Evolutionary conservation across 2,797 vertebrate genomes (phyloP).

Genomic region (Chelon auratus): DNA sequence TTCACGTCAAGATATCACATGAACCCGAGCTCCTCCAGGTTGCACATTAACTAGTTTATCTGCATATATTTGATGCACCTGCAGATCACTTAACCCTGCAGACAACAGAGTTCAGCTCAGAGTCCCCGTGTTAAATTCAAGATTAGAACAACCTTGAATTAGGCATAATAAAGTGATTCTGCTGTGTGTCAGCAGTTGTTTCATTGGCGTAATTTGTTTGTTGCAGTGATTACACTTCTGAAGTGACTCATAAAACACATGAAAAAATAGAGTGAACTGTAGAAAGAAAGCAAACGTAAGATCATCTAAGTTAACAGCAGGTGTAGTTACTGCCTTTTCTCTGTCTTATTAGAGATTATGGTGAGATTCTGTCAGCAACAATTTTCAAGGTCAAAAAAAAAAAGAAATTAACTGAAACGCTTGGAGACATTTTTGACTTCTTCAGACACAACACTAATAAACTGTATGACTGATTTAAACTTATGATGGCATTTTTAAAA

Average conservation of each 20-base stretch:
- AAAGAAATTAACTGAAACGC: background rate
- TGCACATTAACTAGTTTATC: slow-evolving; percentile 75
- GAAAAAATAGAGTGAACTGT: too few species aligned
- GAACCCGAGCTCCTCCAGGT: slow-evolving; percentile 53
- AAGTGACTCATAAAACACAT: too few species aligned
- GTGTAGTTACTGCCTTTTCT: too few species aligned
- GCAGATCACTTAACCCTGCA: slow-evolving; percentile 28
- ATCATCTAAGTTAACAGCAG: too few species aligned
- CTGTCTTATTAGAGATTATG: too few species aligned
- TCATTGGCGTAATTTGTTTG: too few species aligned
- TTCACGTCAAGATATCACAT: slow-evolving; percentile 68
- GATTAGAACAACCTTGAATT: slow-evolving; percentile 4
- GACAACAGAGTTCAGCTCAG: background rate
- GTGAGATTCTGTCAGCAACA: too few species aligned
- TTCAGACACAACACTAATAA: background rate
- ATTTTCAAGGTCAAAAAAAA: background rate
- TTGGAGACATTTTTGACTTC: background rate
- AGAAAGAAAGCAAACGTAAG: too few species aligned
- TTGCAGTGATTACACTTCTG: too few species aligned
- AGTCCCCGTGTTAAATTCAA: background rate
- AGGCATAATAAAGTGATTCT: background rate
- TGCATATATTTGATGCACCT: slow-evolving; percentile 35
- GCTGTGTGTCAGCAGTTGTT: too few species aligned
- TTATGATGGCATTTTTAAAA: background rate
- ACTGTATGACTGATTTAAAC: background rate